A percentile compares a stretch with the other conserved stretches of the same genome.
phyloP scores from a whole-genome alignment of 2,113 vertebrate genomes.

The Sialia sialis region DNA sequence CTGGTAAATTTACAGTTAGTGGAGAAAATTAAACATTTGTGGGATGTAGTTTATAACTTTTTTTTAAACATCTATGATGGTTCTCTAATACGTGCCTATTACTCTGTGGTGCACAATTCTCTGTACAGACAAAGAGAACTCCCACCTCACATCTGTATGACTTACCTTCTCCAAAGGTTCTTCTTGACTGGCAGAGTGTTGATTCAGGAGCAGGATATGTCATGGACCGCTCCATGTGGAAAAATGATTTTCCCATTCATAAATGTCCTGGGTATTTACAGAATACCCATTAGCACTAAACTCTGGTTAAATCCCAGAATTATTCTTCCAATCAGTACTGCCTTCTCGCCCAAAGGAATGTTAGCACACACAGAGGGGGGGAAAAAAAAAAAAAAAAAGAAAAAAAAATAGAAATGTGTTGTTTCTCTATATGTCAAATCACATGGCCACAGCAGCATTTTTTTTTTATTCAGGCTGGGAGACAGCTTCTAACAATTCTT shows the following conservation, averaged over 20 bases:
- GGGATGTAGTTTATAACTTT: background rate
- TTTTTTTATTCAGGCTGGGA: background rate
- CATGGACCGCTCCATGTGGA: background rate
- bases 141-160: background rate
- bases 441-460: fast-evolving
- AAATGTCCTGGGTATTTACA: background rate
- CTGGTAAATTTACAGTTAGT: background rate
- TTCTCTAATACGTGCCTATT: fast-evolving
- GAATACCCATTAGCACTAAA: background rate
- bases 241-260: background rate
- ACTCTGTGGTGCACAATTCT: background rate
- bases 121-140: background rate
- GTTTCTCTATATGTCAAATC: background rate
- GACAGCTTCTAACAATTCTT: background rate
- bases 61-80: background rate
- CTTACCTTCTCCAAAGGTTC: background rate
- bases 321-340: background rate
- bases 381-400: too few species aligned
- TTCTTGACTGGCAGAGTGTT: background rate
- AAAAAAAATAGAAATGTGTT: background rate
- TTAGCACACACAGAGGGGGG: too few species aligned
- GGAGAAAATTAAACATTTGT: background rate
- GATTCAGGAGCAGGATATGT: background rate
- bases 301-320: background rate
- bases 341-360: background rate